phyloP scores from a whole-genome alignment of 2,797 vertebrate genomes.

The Labeo calbasu region DNA sequence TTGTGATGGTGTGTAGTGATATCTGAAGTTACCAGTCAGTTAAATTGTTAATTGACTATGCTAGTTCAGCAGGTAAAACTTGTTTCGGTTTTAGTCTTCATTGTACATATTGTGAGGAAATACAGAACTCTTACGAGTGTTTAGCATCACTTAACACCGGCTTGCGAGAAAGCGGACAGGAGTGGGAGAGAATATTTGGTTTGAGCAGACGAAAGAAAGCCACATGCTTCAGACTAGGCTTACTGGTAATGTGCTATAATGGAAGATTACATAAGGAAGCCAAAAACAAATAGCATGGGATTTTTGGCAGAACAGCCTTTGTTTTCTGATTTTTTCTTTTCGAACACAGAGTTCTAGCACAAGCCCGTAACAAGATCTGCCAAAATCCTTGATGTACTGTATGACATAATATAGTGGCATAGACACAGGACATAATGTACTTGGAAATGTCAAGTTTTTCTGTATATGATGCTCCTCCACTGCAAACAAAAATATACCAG shows the following conservation, averaged over 20 bases:
- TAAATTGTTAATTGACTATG: not conserved
- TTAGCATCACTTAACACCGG: constrained; percentile 13
- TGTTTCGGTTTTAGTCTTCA: not conserved
- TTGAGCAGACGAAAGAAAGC: constrained; percentile 21
- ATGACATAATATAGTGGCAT: not conserved
- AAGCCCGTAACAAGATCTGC: constrained; percentile 21
- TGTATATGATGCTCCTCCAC: not conserved
- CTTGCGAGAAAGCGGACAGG: constrained; percentile 14
- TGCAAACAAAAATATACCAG: not conserved
- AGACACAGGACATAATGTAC: not conserved
- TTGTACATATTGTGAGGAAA: not conserved
- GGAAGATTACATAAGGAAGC: constrained; percentile 18
- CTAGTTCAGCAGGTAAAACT: not conserved
- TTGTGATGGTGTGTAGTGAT: not conserved
- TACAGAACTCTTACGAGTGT: not conserved
- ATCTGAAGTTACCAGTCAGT: not conserved
- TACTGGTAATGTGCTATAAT: constrained; percentile 27
- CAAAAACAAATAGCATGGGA: constrained; percentile 27
- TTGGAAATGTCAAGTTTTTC: not conserved
- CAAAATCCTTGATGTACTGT: not conserved
- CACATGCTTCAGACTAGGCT: constrained; percentile 20
- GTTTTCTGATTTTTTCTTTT: not conserved
- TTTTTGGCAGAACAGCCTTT: constrained; percentile 37
- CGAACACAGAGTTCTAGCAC: not conserved
- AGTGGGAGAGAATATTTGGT: constrained; percentile 35